Base-by-base conservation (phyloP, 2,797 vertebrate genomes). In the Mastacembelus armatus region DNA sequence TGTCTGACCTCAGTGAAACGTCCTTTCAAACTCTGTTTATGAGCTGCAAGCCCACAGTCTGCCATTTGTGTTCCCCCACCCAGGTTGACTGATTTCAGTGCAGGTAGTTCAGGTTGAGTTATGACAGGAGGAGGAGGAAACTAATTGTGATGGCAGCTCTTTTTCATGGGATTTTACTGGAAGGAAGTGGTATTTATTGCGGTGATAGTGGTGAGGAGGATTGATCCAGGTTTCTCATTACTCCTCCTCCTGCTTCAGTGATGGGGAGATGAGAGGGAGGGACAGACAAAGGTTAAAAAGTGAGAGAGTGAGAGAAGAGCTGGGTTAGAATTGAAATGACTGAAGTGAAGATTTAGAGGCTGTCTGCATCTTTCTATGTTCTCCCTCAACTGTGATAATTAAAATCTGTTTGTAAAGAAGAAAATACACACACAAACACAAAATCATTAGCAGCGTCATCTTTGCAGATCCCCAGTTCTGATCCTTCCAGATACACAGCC, bases 221-320 rank as follows among this genome's bases (percentile, higher is more conserved):
- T 40, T 60, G 55, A 77, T 71, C 44, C 63, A 29, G 30, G 52
- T 64, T 30, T 35, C 51, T 69, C 42, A 52, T 63, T 69, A 54
- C 24, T 59, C 47, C 9, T 65, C n/a, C 57, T 66, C 36, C 49
- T 56, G 44, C 54, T 49, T 47, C 49, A 36, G 26, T 19, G 66
- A 67, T 51, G 56, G 24, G 63, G 19, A 21, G 58, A 64, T 42
- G 57, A 63, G 21, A 44, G 19, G 36, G 45, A 58, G 19, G 18
- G 40, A 24, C 40, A 54, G 54, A 16, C 27, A n/a, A 40, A 48
- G 42, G 16, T 21, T 38, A 29, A n/a, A 48, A 49, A 27, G 40
- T 4, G 24, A 52, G 45, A 7, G 33, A 32, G 7, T 4, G 40
- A 43, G 10, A 36, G 8, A 27, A 29, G 39, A 19, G 24, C 10